Evolutionary conservation across 2,113 vertebrate species (phyloP).

Genomic region (Penelope pileata): DNA sequence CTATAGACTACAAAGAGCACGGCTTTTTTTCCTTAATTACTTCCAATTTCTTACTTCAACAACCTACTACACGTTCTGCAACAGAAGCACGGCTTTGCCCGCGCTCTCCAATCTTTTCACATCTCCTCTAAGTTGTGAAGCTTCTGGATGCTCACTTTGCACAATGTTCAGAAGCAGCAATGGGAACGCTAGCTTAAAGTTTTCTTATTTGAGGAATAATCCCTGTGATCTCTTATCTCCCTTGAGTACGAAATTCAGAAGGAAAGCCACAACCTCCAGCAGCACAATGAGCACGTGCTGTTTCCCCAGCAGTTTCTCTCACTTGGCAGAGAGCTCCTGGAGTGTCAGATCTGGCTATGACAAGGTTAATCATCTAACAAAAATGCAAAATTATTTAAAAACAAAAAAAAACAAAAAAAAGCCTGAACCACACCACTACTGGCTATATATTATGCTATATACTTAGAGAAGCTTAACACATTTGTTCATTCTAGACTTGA

Average conservation of each 20-base stretch:
- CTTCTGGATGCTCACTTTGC: not conserved
- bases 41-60: not conserved
- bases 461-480: not conserved
- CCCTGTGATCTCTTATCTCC: fast-evolving
- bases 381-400: not conserved
- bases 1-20: slow-evolving; percentile 55
- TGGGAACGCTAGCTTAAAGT: not conserved
- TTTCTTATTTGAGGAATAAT: not conserved
- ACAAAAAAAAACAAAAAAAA: not conserved
- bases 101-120: not conserved
- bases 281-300: not conserved
- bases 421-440: not conserved
- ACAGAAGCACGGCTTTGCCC: not conserved
- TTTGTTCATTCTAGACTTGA: not conserved
- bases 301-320: not conserved
- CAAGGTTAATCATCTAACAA: not conserved
- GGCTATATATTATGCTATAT: not conserved
- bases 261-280: not conserved
- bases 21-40: not conserved
- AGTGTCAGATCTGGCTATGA: not conserved
- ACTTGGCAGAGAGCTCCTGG: not conserved
- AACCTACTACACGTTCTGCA: slow-evolving; percentile 23
- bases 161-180: not conserved
- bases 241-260: not conserved
- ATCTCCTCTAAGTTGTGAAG: not conserved